Conservation (phyloP, 1,140 invertebrate genomes). For the Antheraea mylitta region DNA sequence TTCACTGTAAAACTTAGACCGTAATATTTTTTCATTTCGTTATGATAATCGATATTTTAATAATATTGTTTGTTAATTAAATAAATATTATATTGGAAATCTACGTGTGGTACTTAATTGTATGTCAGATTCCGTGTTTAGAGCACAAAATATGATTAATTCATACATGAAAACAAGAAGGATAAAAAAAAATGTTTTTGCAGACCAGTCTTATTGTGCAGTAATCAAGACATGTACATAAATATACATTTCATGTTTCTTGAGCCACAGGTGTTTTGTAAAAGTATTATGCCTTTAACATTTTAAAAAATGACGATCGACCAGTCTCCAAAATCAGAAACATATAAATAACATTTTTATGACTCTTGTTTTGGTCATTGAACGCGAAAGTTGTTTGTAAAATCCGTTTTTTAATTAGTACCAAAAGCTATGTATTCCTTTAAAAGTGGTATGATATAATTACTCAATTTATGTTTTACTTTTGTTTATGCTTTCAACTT, state of each 20-base stretch:
- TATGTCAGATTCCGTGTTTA: too few relatives aligned
- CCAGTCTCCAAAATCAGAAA: background rate
- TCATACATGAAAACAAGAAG: too few relatives aligned
- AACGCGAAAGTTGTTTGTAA: background rate
- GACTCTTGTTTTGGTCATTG: background rate
- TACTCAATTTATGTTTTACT: background rate
- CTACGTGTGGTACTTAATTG: too few relatives aligned
- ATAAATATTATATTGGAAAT: too few relatives aligned
- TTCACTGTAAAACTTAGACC: too few relatives aligned
- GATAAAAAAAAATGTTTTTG: too few relatives aligned
- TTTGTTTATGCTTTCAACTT: background rate
- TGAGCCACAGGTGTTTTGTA: background rate
- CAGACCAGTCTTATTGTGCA: too few relatives aligned
- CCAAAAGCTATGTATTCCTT: background rate
- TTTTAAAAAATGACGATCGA: background rate
- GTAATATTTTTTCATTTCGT: too few relatives aligned
- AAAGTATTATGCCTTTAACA: background rate
- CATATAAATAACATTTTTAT: constrained; percentile 2
- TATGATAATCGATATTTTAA: too few relatives aligned
- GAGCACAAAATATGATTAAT: too few relatives aligned
- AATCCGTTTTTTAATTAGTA: background rate
- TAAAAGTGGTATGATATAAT: background rate
- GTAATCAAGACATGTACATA: background rate
- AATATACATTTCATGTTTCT: background rate
- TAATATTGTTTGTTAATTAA: too few relatives aligned